Percentiles rank a stretch among this genome's conserved stretches.
phyloP scores from a whole-genome alignment of 1,140 invertebrate species.

The Drosophila repletoides region DNA sequence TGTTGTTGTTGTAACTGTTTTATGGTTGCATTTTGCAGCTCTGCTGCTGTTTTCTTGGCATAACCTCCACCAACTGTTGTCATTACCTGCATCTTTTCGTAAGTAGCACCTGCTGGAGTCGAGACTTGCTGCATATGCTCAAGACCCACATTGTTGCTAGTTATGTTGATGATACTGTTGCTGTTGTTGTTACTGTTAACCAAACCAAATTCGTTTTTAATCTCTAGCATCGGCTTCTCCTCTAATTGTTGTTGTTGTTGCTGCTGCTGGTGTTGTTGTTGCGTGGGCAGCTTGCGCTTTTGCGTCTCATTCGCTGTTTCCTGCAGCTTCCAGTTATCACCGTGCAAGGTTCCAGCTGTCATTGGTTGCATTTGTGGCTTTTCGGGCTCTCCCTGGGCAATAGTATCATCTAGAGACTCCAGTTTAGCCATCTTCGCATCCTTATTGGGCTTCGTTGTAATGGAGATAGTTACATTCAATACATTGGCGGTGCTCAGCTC shows the following conservation, averaged over 20 bases:
- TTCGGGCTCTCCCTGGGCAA: constrained; percentile 12
- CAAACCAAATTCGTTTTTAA: constrained; percentile 19
- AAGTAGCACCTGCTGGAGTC: constrained; percentile 4
- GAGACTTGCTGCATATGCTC: constrained; percentile 2
- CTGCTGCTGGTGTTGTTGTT: constrained; percentile 22
- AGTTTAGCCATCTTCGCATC: constrained; percentile 32
- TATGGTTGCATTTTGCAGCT: not conserved
- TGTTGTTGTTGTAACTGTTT: constrained; percentile 11
- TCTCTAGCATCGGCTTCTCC: constrained; percentile 33
- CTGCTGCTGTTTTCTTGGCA: not conserved
- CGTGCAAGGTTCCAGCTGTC: not conserved
- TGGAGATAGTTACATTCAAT: constrained; percentile 65
- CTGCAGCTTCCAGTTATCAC: constrained; percentile 33
- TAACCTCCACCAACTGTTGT: not conserved
- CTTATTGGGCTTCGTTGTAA: constrained; percentile 61
- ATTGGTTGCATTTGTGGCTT: constrained; percentile 13
- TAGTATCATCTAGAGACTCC: not conserved
- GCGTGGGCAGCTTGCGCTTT: constrained; percentile 50
- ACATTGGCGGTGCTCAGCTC: constrained; percentile 55
- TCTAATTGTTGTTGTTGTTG: constrained; percentile 35
- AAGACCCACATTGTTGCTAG: constrained; percentile 13
- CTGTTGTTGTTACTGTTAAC: not conserved
- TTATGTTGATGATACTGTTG: constrained; percentile 9
- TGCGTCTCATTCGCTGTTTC: constrained; percentile 32
- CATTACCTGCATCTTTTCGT: constrained; percentile 9